Conservation (phyloP, 2,797 vertebrate genomes). For the Alauda arvensis region DNA sequence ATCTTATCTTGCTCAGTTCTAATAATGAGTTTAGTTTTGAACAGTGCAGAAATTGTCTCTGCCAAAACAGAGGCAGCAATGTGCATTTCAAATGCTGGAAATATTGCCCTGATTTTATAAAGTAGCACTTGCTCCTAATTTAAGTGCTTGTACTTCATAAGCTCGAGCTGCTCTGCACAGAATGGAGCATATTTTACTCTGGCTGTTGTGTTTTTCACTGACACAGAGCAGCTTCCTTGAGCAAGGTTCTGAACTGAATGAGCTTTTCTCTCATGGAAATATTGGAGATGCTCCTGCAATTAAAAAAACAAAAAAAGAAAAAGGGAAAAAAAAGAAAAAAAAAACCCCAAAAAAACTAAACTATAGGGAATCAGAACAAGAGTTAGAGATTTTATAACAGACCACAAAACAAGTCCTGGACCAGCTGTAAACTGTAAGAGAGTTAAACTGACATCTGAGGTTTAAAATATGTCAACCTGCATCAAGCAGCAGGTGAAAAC, state of each 20-base stretch:
- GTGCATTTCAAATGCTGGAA: not conserved
- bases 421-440: not conserved
- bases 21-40: not conserved
- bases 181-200: not conserved
- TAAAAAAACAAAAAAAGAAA: not conserved
- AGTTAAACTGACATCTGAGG: not conserved
- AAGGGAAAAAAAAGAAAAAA: not conserved
- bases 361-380: not conserved
- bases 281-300: not conserved
- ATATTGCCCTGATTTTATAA: not conserved
- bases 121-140: not conserved
- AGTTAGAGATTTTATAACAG: not conserved
- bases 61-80: not conserved
- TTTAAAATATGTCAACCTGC: not conserved
- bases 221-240: not conserved
- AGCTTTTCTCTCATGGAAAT: not conserved
- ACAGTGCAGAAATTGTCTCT: not conserved
- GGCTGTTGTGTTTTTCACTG: not conserved
- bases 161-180: not conserved
- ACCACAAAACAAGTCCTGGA: not conserved
- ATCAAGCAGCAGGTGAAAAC: not conserved
- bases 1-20: rapidly evolving
- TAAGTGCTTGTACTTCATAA: not conserved
- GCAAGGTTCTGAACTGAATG: not conserved
- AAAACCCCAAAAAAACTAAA: too few species aligned